Conservation (phyloP, 2,113 vertebrate species). For the Crotalus tigris region DNA sequence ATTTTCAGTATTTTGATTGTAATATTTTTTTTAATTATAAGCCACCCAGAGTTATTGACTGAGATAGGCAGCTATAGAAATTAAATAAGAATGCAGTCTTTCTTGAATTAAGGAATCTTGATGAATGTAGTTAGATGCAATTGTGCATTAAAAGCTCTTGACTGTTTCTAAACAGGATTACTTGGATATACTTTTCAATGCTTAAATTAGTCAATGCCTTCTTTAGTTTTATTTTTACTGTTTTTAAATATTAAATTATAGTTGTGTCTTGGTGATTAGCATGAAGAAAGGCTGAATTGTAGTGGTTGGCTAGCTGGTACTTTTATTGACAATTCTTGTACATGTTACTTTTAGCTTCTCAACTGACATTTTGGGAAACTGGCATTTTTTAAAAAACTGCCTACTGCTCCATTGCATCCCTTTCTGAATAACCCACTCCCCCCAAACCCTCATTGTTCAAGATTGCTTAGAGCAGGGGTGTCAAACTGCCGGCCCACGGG, state of each 20-base stretch:
- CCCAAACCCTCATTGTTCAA: not conserved
- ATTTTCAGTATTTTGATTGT: not conserved
- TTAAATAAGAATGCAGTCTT: not conserved
- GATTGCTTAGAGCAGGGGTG: too few species aligned
- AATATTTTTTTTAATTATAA: not conserved
- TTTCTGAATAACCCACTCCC: not conserved
- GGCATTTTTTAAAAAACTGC: not conserved
- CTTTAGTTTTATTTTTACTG: not conserved
- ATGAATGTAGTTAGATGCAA: not conserved
- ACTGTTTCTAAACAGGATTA: not conserved
- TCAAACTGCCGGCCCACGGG: too few species aligned
- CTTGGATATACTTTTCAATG: not conserved
- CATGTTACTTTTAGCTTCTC: not conserved
- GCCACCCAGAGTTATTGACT: not conserved
- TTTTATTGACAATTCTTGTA: not conserved
- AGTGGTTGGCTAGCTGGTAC: not conserved
- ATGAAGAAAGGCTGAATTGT: not conserved
- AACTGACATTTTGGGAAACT: not conserved
- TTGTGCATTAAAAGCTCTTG: not conserved
- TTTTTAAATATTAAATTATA: not conserved
- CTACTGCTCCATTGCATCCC: not conserved
- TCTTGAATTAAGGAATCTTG: not conserved
- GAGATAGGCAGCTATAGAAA: not conserved
- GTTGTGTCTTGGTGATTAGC: not conserved
- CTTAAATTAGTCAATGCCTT: not conserved